Evolutionary conservation across 2,113 vertebrate genomes (phyloP).

Genomic region (Apaloderma vittatum): DNA sequence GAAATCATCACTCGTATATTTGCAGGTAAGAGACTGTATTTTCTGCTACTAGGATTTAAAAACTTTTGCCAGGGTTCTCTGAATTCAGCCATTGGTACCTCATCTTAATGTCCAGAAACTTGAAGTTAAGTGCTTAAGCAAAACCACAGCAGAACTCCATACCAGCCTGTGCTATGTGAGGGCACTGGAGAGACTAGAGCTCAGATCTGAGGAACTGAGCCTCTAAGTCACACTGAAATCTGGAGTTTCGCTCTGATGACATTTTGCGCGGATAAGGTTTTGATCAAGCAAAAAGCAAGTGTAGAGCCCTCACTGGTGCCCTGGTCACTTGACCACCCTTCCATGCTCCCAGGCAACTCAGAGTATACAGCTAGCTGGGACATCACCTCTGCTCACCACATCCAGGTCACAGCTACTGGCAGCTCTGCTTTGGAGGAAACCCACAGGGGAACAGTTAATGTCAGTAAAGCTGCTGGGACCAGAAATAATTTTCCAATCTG

Average conservation of each 20-base stretch:
- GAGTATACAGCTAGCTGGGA: neutral
- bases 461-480: neutral
- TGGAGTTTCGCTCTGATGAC: neutral
- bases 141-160: neutral
- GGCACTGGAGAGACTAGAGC: neutral
- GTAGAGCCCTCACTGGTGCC: neutral
- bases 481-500: neutral
- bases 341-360: neutral
- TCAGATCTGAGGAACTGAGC: neutral
- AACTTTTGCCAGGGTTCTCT: neutral
- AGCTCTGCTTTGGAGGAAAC: neutral
- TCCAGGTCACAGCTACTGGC: neutral
- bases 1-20: fast-evolving
- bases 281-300: neutral
- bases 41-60: neutral
- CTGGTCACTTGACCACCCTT: neutral
- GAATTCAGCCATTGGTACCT: neutral
- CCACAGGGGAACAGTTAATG: neutral
- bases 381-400: fast-evolving
- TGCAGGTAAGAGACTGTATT: neutral
- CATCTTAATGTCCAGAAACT: neutral
- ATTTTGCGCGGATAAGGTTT: neutral
- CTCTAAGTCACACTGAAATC: neutral
- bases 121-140: neutral
- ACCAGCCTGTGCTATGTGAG: fast-evolving